phyloP scores from a whole-genome alignment of 2,888 invertebrate genomes.

The Spilarctia lutea region DNA sequence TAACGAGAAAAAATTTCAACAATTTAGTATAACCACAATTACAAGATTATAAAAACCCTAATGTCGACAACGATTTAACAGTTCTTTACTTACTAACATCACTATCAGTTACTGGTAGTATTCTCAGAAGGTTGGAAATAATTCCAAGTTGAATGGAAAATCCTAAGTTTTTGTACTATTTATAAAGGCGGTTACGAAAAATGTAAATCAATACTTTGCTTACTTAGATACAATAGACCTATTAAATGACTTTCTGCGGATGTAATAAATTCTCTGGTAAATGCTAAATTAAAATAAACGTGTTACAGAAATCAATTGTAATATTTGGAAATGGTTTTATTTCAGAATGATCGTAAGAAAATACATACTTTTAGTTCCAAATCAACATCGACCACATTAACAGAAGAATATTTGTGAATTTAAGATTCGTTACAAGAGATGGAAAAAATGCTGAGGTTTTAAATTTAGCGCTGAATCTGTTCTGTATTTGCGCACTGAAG shows the following conservation, averaged over 20 bases:
- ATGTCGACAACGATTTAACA: background rate
- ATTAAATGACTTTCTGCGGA: background rate
- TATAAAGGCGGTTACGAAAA: too few species aligned
- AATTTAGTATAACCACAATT: too few species aligned
- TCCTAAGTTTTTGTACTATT: slow-evolving; percentile 5
- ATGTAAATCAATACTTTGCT: too few species aligned
- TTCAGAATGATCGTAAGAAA: background rate
- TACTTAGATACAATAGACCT: too few species aligned
- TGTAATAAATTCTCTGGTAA: background rate
- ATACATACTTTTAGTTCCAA: background rate
- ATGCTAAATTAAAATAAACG: too few species aligned
- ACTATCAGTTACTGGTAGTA: background rate
- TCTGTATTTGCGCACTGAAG: background rate
- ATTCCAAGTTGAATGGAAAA: background rate
- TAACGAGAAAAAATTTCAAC: background rate
- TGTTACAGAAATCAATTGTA: background rate
- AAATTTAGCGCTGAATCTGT: background rate
- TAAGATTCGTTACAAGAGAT: background rate
- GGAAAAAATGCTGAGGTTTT: background rate
- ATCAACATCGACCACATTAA: background rate
- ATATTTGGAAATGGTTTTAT: background rate
- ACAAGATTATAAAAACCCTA: too few species aligned
- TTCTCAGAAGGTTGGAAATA: background rate
- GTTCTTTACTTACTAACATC: background rate
- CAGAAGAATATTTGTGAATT: background rate